Conservation (phyloP, 1,140 invertebrate genomes). For the Manduca sexta region DNA sequence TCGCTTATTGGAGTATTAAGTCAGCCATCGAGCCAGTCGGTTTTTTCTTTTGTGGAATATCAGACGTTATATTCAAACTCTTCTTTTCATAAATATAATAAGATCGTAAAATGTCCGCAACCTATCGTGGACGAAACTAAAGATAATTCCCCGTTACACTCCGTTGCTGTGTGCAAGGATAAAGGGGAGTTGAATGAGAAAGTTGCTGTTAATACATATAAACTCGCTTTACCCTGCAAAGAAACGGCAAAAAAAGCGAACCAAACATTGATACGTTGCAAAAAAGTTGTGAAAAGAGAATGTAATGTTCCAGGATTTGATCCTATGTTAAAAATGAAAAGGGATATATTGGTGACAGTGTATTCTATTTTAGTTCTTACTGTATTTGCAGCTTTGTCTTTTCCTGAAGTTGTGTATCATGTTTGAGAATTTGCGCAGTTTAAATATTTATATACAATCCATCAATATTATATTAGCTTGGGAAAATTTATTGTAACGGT, state of each 20-base stretch:
- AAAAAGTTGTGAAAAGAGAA: neutral
- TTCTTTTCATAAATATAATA: constrained; percentile 8
- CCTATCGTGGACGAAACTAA: neutral
- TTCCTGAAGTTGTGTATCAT: constrained; percentile 28
- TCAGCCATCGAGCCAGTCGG: constrained; percentile 29
- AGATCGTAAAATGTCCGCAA: constrained; percentile 15
- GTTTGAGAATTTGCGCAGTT: neutral
- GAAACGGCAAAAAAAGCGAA: too few relatives aligned
- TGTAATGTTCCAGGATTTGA: constrained; percentile 21
- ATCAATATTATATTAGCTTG: too few relatives aligned
- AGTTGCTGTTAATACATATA: neutral
- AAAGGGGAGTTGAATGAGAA: constrained; percentile 1
- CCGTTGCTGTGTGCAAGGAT: constrained; percentile 1
- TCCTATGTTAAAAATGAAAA: constrained; percentile 46
- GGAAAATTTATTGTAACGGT: too few relatives aligned
- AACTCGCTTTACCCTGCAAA: too few relatives aligned
- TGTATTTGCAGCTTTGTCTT: constrained; percentile 55
- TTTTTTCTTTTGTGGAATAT: constrained; percentile 26
- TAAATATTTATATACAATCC: too few relatives aligned
- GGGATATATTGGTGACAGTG: constrained; percentile 54
- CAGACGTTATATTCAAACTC: constrained; percentile 13
- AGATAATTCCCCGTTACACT: neutral
- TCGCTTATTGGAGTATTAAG: constrained; percentile 27
- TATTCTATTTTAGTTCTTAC: constrained; percentile 59
- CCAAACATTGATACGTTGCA: too few relatives aligned